Base-by-base conservation (phyloP, 2,113 vertebrate species). In the Puntigrus tetrazona region DNA sequence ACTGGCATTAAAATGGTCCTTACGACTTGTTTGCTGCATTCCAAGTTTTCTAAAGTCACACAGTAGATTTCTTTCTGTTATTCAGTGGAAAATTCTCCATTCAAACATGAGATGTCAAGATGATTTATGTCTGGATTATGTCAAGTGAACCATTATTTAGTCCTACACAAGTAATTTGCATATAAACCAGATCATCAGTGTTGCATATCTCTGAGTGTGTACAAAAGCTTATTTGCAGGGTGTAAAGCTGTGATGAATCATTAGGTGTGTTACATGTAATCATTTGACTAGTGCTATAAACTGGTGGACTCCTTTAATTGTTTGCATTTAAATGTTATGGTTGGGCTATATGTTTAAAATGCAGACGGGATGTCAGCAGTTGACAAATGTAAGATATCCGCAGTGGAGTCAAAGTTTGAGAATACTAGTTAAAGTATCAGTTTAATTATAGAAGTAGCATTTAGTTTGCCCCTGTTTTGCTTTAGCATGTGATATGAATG, bases 251-350 rank as follows among this genome's bases (percentile, higher is more conserved):
- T 47, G 59, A 5, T 65, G 10, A 65, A 31, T 65, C 38, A 47
- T 80, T 63, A 65, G 16, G 57, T 79, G 77, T 65, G 59, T 65
- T 13, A 5, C 59, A 61, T 78, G 34, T 61, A n/a, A 78, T 61
- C 7, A 27, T 29, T 34, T 27, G 78, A 80, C 9, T 80, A 3
- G 36, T 63, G 78, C 59, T 2, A 8, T 80, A 80, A 80, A 67
- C 27, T 80, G 7, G 7, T 72, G 22, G 69, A 61, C 34, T 65
- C 27, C 2, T 22, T 65, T 31, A 31, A 74, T 6, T 31, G 43
- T 20, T 75, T 50, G 41, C 47, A 16, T 45, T 20, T 43, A 13
- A 50, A 76, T 78, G 4, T 65, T 31, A 80, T 65, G 41, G 18
- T 16, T 43, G 16, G 38, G 57, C 78, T 45, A 45, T 65, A 47